Evolutionary conservation across 2,797 vertebrate species (phyloP).

Genomic region (Hylomyscus alleni): DNA sequence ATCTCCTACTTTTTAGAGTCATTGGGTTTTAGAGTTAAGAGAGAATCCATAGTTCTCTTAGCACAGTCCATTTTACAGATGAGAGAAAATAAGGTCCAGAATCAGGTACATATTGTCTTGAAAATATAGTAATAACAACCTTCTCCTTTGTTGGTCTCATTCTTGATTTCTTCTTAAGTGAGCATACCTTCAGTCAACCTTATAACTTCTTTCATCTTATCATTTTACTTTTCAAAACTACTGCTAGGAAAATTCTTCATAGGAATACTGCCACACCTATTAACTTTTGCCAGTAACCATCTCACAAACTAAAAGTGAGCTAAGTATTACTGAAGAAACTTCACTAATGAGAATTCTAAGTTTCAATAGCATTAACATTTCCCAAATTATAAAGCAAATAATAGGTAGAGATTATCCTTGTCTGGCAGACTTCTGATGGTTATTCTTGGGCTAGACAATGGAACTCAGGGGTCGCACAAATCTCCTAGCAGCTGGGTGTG

Average conservation of each 20-base stretch:
- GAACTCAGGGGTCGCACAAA: background rate
- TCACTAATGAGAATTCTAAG: background rate
- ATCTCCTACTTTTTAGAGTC: background rate
- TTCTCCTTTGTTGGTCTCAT: background rate
- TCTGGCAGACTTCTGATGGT: background rate
- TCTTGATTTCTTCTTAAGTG: background rate
- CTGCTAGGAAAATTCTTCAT: background rate
- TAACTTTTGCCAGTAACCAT: background rate
- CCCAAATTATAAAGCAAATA: background rate
- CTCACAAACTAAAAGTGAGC: background rate
- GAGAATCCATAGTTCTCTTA: background rate
- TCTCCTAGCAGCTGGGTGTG: background rate
- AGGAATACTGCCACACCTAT: background rate
- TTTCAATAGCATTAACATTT: background rate
- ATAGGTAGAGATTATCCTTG: background rate
- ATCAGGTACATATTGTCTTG: background rate
- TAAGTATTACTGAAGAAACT: background rate
- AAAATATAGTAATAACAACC: background rate
- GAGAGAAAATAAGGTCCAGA: background rate
- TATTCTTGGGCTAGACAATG: background rate
- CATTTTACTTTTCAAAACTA: background rate
- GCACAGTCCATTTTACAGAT: background rate
- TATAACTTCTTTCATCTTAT: background rate
- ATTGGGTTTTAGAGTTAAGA: conserved; percentile 17
- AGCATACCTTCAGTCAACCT: background rate